phyloP scores from a whole-genome alignment of 2,113 vertebrate species.

The Ciconia stormi region DNA sequence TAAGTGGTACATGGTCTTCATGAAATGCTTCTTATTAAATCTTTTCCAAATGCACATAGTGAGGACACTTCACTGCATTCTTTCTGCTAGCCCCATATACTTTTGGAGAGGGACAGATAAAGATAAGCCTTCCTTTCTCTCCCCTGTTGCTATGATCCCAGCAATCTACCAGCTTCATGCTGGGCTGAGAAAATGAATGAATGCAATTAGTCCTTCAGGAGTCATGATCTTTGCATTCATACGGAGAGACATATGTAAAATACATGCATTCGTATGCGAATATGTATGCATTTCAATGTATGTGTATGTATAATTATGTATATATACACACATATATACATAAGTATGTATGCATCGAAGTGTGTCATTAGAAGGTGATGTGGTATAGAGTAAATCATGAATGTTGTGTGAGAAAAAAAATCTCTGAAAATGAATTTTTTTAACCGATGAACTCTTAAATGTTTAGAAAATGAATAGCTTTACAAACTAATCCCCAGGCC shows the following conservation, averaged over 20 bases:
- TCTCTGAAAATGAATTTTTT: not conserved
- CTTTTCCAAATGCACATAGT: slow-evolving; percentile 48
- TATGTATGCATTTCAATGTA: not conserved
- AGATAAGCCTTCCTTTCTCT: slow-evolving; percentile 65
- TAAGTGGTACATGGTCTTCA: slow-evolving; percentile 68
- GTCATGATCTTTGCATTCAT: slow-evolving; percentile 62
- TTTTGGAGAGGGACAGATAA: slow-evolving; percentile 62
- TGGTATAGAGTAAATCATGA: not conserved
- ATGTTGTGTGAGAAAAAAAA: not conserved
- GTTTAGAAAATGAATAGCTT: not conserved
- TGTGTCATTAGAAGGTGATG: not conserved
- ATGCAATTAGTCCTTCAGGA: slow-evolving; percentile 84
- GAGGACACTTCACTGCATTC: slow-evolving; percentile 39
- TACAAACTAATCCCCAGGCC: not conserved
- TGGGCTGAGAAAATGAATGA: slow-evolving; percentile 81
- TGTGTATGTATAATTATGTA: not conserved
- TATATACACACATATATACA: too few relatives aligned
- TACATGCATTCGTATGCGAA: not conserved
- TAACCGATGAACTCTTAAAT: not conserved
- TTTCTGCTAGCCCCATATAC: slow-evolving; percentile 43
- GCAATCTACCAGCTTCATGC: slow-evolving; percentile 72
- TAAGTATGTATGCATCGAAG: not conserved
- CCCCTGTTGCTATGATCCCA: slow-evolving; percentile 65
- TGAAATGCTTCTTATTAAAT: slow-evolving; percentile 63
- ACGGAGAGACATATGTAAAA: not conserved